phyloP scores from a whole-genome alignment of 2,113 vertebrate species.

The Hypanus sabinus region DNA sequence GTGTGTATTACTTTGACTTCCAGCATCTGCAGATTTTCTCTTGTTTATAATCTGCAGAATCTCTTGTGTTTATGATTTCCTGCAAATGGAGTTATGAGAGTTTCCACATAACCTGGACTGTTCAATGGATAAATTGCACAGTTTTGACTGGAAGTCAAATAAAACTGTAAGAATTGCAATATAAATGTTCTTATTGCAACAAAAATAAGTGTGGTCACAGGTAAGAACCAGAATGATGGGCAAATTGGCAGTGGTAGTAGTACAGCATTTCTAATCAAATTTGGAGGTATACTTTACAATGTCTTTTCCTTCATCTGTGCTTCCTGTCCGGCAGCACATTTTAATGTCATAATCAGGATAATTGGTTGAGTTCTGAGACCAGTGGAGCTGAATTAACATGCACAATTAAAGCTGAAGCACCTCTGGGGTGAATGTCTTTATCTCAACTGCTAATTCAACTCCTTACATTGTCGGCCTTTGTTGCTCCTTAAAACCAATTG shows the following conservation, averaged over 20 bases:
- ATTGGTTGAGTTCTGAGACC: constrained; percentile 2
- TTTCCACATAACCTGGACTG: neutral
- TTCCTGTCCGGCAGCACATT: neutral
- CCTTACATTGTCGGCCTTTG: neutral
- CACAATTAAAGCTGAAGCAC: constrained; percentile 4
- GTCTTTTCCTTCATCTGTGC: neutral
- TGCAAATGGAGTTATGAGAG: neutral
- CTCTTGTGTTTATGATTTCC: no score
- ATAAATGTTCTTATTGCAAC: neutral
- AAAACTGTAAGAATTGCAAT: neutral
- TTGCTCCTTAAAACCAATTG: neutral
- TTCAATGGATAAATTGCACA: no score
- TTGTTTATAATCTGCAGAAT: no score
- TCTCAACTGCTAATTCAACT: constrained; percentile 25
- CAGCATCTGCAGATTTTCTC: no score
- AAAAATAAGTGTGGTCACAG: neutral
- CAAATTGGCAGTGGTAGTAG: neutral
- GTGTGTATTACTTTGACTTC: no score
- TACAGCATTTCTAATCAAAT: neutral
- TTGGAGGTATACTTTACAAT: neutral
- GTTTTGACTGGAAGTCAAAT: neutral
- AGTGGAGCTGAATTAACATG: constrained; percentile 23
- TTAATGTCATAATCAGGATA: constrained; percentile 13
- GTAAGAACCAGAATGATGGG: neutral
- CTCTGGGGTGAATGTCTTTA: neutral